Conservation (phyloP, 2,113 vertebrate species). For the Pan paniscus region DNA sequence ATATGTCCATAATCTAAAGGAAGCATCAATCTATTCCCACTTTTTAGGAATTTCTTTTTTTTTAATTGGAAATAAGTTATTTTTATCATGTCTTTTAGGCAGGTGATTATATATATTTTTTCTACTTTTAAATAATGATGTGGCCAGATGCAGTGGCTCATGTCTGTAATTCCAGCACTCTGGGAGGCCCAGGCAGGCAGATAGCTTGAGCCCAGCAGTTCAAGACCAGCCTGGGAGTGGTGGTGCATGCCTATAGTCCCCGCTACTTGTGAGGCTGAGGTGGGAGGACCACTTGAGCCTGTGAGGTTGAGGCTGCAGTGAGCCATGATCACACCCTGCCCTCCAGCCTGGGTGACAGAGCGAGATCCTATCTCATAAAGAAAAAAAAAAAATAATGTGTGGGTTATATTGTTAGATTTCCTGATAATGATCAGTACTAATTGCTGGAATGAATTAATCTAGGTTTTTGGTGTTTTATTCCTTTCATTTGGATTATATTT, state of each 20-base stretch:
- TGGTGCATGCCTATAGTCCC: too few relatives aligned
- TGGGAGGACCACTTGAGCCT: too few relatives aligned
- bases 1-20: neutral
- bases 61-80: neutral
- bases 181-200: too few relatives aligned
- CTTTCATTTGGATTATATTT: slow-evolving; percentile 30
- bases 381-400: neutral
- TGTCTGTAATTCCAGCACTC: too few relatives aligned
- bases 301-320: too few relatives aligned
- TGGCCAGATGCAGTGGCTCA: too few relatives aligned
- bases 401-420: neutral
- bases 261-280: too few relatives aligned
- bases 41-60: neutral
- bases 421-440: neutral
- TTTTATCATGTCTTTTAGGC: neutral
- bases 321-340: too few relatives aligned
- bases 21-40: neutral
- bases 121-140: neutral
- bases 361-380: too few relatives aligned
- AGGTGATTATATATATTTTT: neutral
- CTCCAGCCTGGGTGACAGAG: too few relatives aligned
- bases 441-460: slow-evolving; percentile 6
- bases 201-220: too few relatives aligned
- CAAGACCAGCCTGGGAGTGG: too few relatives aligned
- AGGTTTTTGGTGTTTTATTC: neutral